phyloP scores from a whole-genome alignment of 2,888 invertebrate genomes.

The Sinotaia quadrata region DNA sequence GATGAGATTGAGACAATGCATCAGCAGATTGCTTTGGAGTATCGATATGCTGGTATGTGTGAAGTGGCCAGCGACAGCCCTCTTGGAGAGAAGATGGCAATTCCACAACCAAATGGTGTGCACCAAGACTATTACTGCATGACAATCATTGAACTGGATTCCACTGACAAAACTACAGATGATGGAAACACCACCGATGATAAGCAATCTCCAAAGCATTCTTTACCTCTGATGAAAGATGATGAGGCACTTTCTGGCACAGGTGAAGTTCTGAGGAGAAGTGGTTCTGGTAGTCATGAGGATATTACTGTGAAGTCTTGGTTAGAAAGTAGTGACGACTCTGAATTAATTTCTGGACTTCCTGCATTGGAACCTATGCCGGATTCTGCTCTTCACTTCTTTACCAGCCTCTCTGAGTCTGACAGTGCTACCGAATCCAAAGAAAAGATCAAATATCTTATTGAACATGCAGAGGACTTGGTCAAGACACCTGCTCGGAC shows the following conservation, averaged over 20 bases:
- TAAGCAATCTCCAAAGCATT: background rate
- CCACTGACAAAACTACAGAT: conserved; percentile 49
- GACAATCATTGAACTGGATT: conserved; percentile 43
- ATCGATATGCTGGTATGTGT: conserved; percentile 38
- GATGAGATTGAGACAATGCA: conserved; percentile 61
- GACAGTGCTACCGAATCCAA: conserved; percentile 36
- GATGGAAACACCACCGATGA: conserved; percentile 35
- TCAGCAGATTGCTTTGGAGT: conserved; percentile 44
- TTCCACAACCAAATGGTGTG: conserved; percentile 21
- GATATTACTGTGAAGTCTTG: conserved; percentile 25
- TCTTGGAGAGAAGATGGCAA: conserved; percentile 37
- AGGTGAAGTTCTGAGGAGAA: no score
- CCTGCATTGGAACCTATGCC: background rate
- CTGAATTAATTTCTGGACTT: background rate
- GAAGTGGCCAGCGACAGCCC: conserved; percentile 43
- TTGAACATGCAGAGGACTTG: conserved; percentile 60
- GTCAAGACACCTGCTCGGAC: conserved; percentile 38
- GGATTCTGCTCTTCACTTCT: background rate
- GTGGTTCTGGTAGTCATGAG: conserved; percentile 1
- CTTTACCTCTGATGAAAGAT: background rate
- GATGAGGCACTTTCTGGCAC: background rate
- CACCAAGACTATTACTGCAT: conserved; percentile 38
- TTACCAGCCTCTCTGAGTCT: conserved; percentile 34
- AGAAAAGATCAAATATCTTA: conserved; percentile 53
- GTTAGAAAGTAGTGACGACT: conserved; percentile 27